phyloP scores from a whole-genome alignment of 2,888 invertebrate species.

The Abscondita cerata region DNA sequence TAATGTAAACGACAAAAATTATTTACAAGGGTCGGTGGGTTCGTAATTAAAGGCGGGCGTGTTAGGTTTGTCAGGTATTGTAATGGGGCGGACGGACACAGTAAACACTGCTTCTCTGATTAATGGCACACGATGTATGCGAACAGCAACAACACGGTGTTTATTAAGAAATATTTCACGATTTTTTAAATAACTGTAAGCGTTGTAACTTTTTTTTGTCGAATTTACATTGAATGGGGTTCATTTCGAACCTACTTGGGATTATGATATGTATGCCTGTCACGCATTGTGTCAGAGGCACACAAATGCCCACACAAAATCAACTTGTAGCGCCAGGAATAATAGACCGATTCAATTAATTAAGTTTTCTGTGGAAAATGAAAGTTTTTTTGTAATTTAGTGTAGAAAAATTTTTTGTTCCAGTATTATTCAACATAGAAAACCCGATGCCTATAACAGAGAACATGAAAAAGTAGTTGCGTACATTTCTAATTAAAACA shows the following conservation, averaged over 20 bases:
- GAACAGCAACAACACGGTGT: conserved; percentile 1
- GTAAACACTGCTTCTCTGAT: conserved; percentile 22
- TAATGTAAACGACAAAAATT: neutral
- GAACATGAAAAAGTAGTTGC: too few relatives aligned
- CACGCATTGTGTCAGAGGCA: conserved; percentile 14
- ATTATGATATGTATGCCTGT: neutral
- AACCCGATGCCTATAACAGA: too few relatives aligned
- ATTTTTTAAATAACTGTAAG: neutral
- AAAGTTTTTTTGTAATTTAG: neutral
- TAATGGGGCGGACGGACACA: conserved; percentile 25
- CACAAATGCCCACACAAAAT: conserved; percentile 22
- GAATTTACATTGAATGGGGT: too few relatives aligned
- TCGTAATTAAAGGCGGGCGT: conserved; percentile 23
- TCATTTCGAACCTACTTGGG: too few relatives aligned
- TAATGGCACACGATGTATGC: conserved; percentile 19
- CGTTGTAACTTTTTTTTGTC: neutral
- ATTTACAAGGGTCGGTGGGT: neutral
- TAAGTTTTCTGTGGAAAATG: neutral
- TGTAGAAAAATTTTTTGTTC: neutral
- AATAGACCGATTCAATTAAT: conserved; percentile 5
- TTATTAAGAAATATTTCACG: too few relatives aligned
- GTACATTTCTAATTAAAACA: too few relatives aligned
- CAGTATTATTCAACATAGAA: too few relatives aligned
- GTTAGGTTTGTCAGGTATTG: conserved; percentile 27
- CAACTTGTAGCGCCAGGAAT: conserved; percentile 14